phyloP scores from a whole-genome alignment of 35 echinoderm and acorn worm genomes.

The Lytechinus variegatus region DNA sequence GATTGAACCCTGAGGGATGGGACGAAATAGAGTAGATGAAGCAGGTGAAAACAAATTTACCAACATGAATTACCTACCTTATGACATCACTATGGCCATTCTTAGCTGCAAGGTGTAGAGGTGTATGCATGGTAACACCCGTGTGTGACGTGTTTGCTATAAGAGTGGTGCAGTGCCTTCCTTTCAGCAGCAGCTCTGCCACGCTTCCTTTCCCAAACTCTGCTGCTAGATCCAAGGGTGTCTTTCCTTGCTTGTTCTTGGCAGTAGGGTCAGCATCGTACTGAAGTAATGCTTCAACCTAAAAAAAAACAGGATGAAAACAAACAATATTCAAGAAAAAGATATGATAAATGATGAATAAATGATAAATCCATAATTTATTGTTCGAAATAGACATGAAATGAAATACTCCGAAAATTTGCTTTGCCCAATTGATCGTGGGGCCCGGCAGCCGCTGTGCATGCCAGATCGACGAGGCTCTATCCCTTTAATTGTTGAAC shows the following conservation, averaged over 20 bases:
- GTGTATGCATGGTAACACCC: slow-evolving; percentile 76
- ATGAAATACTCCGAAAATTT: too few relatives aligned
- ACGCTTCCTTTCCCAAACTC: slow-evolving; percentile 86
- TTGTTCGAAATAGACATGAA: too few relatives aligned
- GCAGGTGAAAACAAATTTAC: too few relatives aligned
- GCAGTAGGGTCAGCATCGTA: slow-evolving; percentile 76
- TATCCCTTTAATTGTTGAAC: too few relatives aligned
- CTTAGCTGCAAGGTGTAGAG: slow-evolving; percentile 93
- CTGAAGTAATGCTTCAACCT: slow-evolving; percentile 82
- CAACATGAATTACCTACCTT: slow-evolving; percentile 54
- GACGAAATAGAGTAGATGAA: too few relatives aligned
- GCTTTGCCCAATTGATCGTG: too few relatives aligned
- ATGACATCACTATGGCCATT: slow-evolving; percentile 95
- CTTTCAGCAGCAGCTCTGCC: slow-evolving; percentile 71
- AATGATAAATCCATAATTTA: too few relatives aligned
- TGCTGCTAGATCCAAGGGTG: slow-evolving; percentile 83
- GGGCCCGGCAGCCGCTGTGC: too few relatives aligned
- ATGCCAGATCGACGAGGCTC: too few relatives aligned
- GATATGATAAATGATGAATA: too few relatives aligned
- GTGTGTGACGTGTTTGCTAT: slow-evolving; percentile 62
- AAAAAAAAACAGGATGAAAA: background rate
- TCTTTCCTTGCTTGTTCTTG: slow-evolving; percentile 87
- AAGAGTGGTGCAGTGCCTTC: slow-evolving; percentile 57
- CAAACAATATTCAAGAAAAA: background rate
- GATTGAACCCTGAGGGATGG: too few relatives aligned